Conservation (phyloP, 1,140 invertebrate genomes). For the Drosophila triauraria region DNA sequence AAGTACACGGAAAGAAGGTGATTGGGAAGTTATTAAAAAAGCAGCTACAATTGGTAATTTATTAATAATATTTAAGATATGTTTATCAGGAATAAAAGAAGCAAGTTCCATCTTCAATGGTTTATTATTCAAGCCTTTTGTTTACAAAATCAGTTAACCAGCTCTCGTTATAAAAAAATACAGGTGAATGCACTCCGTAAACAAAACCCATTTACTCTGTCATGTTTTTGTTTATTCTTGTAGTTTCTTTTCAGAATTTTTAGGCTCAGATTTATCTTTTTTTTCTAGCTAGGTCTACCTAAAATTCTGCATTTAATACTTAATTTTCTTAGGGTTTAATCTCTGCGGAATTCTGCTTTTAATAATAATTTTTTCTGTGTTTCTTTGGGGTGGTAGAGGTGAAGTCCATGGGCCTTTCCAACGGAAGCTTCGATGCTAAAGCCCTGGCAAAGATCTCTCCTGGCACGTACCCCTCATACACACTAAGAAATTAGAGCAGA, state of each 20-base stretch:
- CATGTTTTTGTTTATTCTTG: slow-evolving; percentile 4
- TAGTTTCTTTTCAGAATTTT: neutral
- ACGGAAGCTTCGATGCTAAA: slow-evolving; percentile 21
- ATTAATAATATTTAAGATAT: neutral
- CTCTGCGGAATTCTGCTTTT: neutral
- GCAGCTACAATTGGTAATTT: too few relatives aligned
- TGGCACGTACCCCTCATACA: slow-evolving; percentile 24
- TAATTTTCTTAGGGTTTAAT: neutral
- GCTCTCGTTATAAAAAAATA: slow-evolving; percentile 1
- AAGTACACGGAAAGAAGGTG: slow-evolving; percentile 18
- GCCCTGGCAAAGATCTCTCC: slow-evolving; percentile 25
- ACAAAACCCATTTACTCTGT: neutral
- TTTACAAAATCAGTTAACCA: slow-evolving; percentile 16
- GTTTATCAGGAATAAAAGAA: neutral
- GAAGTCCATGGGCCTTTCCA: neutral
- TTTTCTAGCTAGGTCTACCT: neutral
- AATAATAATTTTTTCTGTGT: neutral
- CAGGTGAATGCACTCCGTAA: slow-evolving; percentile 4
- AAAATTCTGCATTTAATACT: neutral
- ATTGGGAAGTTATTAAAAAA: neutral
- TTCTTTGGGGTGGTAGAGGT: neutral
- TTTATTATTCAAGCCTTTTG: neutral
- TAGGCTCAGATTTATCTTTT: neutral
- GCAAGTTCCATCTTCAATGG: neutral
- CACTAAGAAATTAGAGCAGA: neutral